Evolutionary conservation across 2,113 vertebrate genomes (phyloP).

Genomic region (Antechinus stuartii): DNA sequence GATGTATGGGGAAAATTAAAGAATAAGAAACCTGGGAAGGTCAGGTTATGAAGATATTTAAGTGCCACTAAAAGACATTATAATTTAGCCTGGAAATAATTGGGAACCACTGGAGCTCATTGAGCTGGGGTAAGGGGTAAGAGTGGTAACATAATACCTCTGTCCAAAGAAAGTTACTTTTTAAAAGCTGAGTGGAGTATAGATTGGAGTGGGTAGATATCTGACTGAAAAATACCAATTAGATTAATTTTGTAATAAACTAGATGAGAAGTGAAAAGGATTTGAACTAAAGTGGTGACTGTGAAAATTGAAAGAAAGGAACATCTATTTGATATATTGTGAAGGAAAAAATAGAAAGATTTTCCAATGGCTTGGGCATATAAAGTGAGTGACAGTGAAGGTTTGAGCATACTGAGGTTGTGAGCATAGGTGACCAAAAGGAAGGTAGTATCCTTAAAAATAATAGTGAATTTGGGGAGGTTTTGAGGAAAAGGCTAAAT

Average conservation of each 20-base stretch:
- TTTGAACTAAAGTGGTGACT: neutral
- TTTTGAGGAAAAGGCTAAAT: neutral
- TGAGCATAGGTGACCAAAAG: neutral
- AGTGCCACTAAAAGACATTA: too few relatives aligned
- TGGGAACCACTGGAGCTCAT: too few relatives aligned
- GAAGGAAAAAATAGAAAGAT: neutral
- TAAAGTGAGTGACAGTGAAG: neutral
- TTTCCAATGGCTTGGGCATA: neutral
- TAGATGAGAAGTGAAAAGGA: neutral
- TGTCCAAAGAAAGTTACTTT: too few relatives aligned
- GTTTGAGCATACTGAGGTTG: neutral
- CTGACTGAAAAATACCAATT: neutral
- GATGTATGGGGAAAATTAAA: too few relatives aligned
- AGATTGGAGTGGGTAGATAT: neutral
- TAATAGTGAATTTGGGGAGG: neutral
- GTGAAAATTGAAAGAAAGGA: neutral
- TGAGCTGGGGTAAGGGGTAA: too few relatives aligned
- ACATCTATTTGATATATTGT: neutral
- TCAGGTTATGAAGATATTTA: too few relatives aligned
- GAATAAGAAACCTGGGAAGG: too few relatives aligned
- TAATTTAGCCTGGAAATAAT: too few relatives aligned
- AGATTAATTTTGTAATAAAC: neutral
- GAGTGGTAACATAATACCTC: too few relatives aligned
- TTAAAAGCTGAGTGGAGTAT: neutral
- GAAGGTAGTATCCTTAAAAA: neutral